A percentile compares a stretch with the other conserved stretches of the same genome.
These are phyloP conservation scores for Agrochola circellaris DNA, from an alignment of 2,888 invertebrate genomes.

Conservation along the genomic window DNA sequence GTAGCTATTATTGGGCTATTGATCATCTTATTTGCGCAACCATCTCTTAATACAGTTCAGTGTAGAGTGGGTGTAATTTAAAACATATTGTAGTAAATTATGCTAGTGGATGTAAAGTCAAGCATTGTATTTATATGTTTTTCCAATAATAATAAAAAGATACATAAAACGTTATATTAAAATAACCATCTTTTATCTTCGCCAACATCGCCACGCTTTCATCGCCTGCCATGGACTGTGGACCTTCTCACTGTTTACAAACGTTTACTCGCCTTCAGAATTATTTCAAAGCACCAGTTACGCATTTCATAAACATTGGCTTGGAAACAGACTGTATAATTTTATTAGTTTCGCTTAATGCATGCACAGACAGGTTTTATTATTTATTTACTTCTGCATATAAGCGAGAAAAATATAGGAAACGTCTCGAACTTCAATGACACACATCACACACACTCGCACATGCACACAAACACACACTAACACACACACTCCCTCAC, in stretches of 20 bases:
- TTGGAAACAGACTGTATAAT: not conserved
- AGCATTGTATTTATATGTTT: not conserved
- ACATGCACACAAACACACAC: too few relatives aligned
- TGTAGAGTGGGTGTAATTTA: not conserved
- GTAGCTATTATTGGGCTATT: conserved; percentile 18
- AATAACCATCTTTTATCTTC: not conserved
- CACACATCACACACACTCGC: too few relatives aligned
- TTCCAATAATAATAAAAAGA: not conserved
- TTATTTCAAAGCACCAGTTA: not conserved
- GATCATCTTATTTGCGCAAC: not conserved
- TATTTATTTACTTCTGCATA: not conserved
- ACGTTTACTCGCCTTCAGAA: not conserved
- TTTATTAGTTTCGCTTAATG: not conserved
- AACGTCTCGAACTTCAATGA: not conserved
- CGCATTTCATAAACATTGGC: not conserved
- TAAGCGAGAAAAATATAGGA: not conserved
- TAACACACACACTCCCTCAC: too few relatives aligned
- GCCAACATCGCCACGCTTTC: not conserved
- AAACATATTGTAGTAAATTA: not conserved
- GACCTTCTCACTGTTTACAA: not conserved
- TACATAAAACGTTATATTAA: not conserved
- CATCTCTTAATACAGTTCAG: not conserved
- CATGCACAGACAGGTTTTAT: conserved; percentile 1
- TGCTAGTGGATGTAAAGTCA: not conserved
- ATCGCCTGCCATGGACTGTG: not conserved